Evolutionary conservation across 2,797 vertebrate species (phyloP).

Genomic region (Podargus strigoides): DNA sequence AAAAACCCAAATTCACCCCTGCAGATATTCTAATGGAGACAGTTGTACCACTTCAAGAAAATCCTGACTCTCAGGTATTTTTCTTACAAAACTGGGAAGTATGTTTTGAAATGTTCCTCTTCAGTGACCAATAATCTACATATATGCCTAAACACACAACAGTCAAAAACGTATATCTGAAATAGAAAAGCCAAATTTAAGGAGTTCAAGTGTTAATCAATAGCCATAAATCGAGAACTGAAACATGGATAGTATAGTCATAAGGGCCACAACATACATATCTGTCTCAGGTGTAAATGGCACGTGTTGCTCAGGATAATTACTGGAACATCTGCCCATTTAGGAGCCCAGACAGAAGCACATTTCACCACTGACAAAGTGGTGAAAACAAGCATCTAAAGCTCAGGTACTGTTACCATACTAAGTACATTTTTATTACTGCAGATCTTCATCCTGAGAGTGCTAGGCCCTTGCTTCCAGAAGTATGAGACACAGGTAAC

Average conservation of each 20-base stretch:
- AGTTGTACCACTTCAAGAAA: not conserved
- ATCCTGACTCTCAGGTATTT: not conserved
- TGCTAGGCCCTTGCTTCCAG: not conserved
- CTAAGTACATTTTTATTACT: not conserved
- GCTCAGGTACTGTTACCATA: not conserved
- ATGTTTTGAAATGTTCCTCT: not conserved
- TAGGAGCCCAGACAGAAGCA: not conserved
- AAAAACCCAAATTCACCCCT: not conserved
- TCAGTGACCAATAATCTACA: not conserved
- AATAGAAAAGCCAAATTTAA: not conserved
- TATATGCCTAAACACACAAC: not conserved
- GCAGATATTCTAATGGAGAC: not conserved
- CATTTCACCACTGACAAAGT: not conserved
- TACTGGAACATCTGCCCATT: not conserved
- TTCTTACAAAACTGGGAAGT: not conserved
- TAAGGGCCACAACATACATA: not conserved
- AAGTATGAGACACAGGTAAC: not conserved
- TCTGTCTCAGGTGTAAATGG: not conserved
- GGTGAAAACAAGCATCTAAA: not conserved
- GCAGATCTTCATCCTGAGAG: not conserved
- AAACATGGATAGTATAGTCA: not conserved
- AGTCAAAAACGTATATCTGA: not conserved
- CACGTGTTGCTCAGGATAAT: not conserved
- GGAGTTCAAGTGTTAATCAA: not conserved
- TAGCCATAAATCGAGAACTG: not conserved